Evolutionary conservation across 2,888 invertebrate genomes (phyloP), one percentile per base, ranked within the genome.

Genomic region (Polia nebulosa): DNA sequence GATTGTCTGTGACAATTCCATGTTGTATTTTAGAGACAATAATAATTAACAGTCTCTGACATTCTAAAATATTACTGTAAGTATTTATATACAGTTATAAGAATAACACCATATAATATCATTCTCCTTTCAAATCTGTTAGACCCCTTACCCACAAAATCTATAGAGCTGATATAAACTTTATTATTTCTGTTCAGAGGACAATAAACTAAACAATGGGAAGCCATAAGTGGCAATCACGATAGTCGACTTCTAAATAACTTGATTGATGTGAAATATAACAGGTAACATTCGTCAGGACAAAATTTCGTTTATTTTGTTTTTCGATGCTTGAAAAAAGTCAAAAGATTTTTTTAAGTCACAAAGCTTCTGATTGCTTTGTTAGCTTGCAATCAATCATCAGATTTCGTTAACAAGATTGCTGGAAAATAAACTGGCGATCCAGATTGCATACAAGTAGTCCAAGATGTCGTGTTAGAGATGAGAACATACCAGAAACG

Each of bases 131-230:
- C 39, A 9, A 39, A 51, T 77, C 51, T 75, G 41, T 4, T 63
- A 39, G 39, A 34, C 4, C n/a, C 52, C 6, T 80, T 9, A 60
- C 13, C 15, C 17, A 45, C 6, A 9, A 57, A 69, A 49, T 76
- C 1, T 47, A 60, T 65, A 51, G 63, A 69, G 63, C 34, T 69
- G 53, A 60, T 53, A 67, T 61, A 66, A 75, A 74, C 56, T 80
- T 72, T 70, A 76, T 62, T 75, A 71, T 79, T 79, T 62, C 73
- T 69, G 47, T 75, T 72, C 66, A 52, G 55, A 65, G 66, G 55
- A 17, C 73, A 71, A 76, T 81, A 80, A 82, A 81, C 53, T 34
- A 67, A 73, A 85, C 80, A 85, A 82, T 80, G 53, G 75, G n/a
- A 53, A 63, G 64, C 36, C 41, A 49, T 75, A 66, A 83, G 81